phyloP scores from a whole-genome alignment of 2,888 invertebrate genomes.

The Acanthosepion pharaonis region DNA sequence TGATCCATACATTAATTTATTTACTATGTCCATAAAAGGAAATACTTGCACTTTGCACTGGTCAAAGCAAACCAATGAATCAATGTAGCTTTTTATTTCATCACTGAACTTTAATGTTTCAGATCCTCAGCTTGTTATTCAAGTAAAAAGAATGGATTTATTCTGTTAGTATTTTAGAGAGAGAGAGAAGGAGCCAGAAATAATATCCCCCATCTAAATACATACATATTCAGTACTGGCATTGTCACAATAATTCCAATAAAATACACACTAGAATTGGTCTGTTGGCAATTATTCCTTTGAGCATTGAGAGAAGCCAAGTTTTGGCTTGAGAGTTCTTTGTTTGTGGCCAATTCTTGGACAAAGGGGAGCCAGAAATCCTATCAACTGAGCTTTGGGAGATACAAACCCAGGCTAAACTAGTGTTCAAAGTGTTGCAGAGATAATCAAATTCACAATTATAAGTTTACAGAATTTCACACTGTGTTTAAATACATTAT shows the following conservation, averaged over 20 bases:
- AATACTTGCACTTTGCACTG: neutral
- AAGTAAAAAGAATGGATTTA: slow-evolving; percentile 22
- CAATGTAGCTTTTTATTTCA: neutral
- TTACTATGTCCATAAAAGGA: neutral
- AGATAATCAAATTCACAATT: slow-evolving; percentile 12
- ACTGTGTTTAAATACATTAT: neutral
- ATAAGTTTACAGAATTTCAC: neutral
- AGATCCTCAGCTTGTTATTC: neutral
- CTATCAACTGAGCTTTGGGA: neutral
- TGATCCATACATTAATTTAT: neutral
- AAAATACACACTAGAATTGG: slow-evolving; percentile 33
- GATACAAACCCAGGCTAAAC: neutral
- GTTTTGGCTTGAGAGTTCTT: neutral
- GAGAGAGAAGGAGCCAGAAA: neutral
- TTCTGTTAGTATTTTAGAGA: neutral
- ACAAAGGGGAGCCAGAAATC: slow-evolving; percentile 11
- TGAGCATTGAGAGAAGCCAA: neutral
- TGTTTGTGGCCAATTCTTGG: neutral
- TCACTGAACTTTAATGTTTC: neutral
- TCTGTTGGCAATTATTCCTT: slow-evolving; percentile 33
- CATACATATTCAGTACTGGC: too few species aligned
- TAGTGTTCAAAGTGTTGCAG: slow-evolving; percentile 33
- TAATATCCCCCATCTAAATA: neutral
- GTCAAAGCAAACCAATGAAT: slow-evolving; percentile 3
- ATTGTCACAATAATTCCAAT: neutral